Conservation (phyloP, 2,888 invertebrate species). For the Ormyrus pomaceus region DNA sequence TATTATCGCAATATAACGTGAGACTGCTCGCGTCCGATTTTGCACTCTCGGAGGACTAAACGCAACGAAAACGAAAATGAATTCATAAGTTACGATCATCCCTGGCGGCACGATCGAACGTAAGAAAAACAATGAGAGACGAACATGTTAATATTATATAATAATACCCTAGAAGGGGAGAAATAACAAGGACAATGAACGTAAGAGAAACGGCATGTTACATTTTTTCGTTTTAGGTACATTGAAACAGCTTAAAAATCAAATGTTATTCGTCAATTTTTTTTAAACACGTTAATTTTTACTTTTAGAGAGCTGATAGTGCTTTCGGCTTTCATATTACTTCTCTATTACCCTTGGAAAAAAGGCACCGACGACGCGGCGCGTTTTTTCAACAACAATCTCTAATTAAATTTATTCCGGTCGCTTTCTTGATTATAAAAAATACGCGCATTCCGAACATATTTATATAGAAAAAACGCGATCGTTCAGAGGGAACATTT, state of each 20-base stretch:
- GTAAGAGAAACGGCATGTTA: conserved; percentile 31
- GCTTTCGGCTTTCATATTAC: neutral
- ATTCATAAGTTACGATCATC: conserved; percentile 33
- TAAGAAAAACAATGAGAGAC: conserved; percentile 39
- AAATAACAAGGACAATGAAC: conserved; percentile 44
- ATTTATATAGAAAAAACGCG: conserved; percentile 44
- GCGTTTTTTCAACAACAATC: neutral
- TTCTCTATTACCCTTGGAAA: conserved; percentile 19
- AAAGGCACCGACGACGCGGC: conserved; percentile 17
- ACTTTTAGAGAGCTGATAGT: neutral
- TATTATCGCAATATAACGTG: conserved; percentile 45
- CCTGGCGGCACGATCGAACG: conserved; percentile 11
- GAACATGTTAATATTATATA: conserved; percentile 34
- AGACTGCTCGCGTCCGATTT: conserved; percentile 57
- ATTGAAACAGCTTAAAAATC: conserved; percentile 29
- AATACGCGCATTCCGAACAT: conserved; percentile 41
- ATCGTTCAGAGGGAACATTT: conserved; percentile 17
- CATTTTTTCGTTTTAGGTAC: conserved; percentile 26
- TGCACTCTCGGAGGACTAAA: conserved; percentile 56
- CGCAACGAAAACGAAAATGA: conserved; percentile 41
- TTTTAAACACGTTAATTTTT: conserved; percentile 28
- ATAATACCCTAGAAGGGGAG: conserved; percentile 34
- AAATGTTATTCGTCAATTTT: conserved; percentile 10
- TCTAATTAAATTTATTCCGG: neutral
- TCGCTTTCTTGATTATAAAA: conserved; percentile 18